phyloP scores from a whole-genome alignment of 2,797 vertebrate genomes.

The Enteromius mattozi region DNA sequence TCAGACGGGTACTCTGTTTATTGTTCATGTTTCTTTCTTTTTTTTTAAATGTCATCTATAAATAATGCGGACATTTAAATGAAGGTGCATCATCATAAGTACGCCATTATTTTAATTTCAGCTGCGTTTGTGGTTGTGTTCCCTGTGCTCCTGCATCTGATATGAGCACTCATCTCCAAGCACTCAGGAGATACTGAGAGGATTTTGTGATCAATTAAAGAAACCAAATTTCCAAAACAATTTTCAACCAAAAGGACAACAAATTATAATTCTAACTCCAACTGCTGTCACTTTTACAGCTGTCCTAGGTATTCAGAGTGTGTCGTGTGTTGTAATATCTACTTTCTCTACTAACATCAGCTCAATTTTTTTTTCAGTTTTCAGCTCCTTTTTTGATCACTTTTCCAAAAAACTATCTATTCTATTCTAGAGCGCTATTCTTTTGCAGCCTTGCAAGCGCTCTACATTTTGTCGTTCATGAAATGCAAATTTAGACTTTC shows the following conservation, averaged over 20 bases:
- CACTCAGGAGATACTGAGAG: neutral
- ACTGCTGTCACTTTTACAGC: neutral
- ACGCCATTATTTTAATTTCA: conserved; percentile 44
- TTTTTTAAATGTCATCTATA: conserved; percentile 48
- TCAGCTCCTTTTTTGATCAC: neutral
- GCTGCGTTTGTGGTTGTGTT: conserved; percentile 37
- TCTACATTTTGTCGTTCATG: neutral
- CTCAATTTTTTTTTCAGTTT: neutral
- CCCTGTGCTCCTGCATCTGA: conserved; percentile 11
- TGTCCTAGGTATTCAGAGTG: neutral
- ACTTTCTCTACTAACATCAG: neutral
- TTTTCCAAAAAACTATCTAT: neutral
- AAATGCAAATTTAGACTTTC: neutral
- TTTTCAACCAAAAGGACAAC: neutral
- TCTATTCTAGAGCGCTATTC: neutral
- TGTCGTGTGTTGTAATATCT: neutral
- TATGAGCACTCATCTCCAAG: conserved; percentile 26
- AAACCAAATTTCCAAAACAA: neutral
- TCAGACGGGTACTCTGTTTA: conserved; percentile 23
- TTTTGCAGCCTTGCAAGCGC: neutral
- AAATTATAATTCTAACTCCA: neutral
- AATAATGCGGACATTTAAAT: conserved; percentile 44
- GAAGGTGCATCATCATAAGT: conserved; percentile 32
- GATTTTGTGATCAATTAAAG: neutral
- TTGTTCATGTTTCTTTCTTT: conserved; percentile 39